A percentile compares a stretch with the other conserved stretches of the same genome.
Conservation (phyloP, 2,113 vertebrate species). For the cattle (Bos taurus) region DNA sequence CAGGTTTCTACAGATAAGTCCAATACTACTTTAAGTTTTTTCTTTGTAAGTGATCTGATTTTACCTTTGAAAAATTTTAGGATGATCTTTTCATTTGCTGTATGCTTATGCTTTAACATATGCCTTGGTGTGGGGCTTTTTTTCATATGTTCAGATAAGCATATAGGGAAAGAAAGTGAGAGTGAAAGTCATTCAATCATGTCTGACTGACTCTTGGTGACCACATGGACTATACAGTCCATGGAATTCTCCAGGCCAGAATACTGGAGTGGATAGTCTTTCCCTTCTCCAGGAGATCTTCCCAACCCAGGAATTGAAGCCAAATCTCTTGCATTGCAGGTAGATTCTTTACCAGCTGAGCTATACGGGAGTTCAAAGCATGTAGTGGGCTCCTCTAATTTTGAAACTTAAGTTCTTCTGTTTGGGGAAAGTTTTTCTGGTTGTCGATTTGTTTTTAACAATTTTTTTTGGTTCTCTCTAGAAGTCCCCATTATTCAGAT, state of each 20-base stretch:
- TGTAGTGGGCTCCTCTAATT: background rate
- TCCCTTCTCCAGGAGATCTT: background rate
- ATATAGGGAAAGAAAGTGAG: too few relatives aligned
- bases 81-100: background rate
- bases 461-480: background rate
- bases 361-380: background rate
- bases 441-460: background rate
- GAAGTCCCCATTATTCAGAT: background rate
- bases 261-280: background rate
- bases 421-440: background rate
- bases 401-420: background rate
- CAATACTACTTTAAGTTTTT: background rate
- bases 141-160: background rate
- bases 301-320: background rate
- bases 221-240: background rate
- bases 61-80: background rate
- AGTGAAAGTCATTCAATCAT: background rate
- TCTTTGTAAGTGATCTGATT: background rate
- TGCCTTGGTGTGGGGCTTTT: background rate
- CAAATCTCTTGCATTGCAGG: background rate
- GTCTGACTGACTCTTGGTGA: background rate
- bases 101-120: background rate
- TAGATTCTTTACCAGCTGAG: background rate
- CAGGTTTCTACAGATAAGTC: background rate
- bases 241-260: background rate